Percentiles rank a stretch among this genome's conserved stretches.
Conservation (phyloP, 2,797 vertebrate species). For the Valencia hispanica region DNA sequence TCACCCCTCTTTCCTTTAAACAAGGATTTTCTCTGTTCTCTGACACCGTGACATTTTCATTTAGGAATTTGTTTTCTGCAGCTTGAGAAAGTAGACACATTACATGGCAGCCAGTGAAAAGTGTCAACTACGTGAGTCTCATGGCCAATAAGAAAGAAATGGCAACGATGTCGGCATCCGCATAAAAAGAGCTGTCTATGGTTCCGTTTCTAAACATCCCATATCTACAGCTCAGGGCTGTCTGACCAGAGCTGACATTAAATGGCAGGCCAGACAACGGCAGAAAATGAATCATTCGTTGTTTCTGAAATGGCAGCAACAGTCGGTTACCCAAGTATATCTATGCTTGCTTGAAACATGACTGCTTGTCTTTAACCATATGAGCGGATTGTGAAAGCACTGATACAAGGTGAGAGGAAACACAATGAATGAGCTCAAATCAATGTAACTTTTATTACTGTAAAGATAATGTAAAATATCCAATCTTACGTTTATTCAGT, state of each 20-base stretch:
- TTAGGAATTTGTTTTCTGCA: slow-evolving; percentile 12
- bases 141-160: slow-evolving; percentile 3
- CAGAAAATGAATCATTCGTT: not conserved
- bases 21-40: slow-evolving; percentile 10
- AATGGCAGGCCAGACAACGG: not conserved
- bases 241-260: not conserved
- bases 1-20: not conserved
- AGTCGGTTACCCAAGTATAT: not conserved
- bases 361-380: not conserved
- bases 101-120: slow-evolving; percentile 2
- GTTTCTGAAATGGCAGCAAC: not conserved
- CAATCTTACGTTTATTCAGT: not conserved
- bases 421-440: not conserved
- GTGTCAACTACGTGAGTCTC: slow-evolving; percentile 7
- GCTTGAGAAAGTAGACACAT: slow-evolving; percentile 8
- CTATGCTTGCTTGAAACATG: not conserved
- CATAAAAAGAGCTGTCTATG: not conserved
- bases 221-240: not conserved
- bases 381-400: not conserved
- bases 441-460: not conserved
- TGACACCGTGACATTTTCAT: slow-evolving; percentile 14
- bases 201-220: not conserved
- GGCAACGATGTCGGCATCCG: not conserved
- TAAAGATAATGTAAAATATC: not conserved
- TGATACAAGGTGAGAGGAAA: not conserved